Evolutionary conservation across 2,797 vertebrate species (phyloP).

Genomic region (Gallinago stenura): DNA sequence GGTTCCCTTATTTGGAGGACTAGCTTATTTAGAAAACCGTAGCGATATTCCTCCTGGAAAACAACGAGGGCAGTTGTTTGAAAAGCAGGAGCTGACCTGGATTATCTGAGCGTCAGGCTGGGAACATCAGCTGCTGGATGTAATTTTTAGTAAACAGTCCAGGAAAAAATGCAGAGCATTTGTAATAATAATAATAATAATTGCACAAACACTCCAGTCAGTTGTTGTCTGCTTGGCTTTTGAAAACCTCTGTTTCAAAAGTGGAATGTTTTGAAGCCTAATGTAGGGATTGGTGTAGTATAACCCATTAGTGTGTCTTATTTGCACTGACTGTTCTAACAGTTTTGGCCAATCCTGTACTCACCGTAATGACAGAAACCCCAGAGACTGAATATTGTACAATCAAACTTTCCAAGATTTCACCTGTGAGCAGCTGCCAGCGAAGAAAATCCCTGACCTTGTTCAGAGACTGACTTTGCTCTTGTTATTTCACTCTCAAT

Average conservation of each 20-base stretch:
- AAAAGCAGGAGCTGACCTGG: constrained; percentile 41
- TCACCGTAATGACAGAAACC: not conserved
- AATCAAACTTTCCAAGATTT: not conserved
- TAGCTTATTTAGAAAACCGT: constrained; percentile 23
- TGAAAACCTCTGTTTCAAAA: not conserved
- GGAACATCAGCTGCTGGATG: not conserved
- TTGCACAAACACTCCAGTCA: not conserved
- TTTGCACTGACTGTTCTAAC: not conserved
- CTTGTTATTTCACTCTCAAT: not conserved
- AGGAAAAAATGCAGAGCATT: not conserved
- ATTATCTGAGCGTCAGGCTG: not conserved
- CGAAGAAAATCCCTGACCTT: not conserved
- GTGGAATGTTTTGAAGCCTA: not conserved
- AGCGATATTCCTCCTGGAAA: constrained; percentile 16
- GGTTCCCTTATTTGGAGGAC: constrained; percentile 42
- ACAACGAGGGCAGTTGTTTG: constrained; percentile 31
- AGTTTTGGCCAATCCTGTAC: not conserved
- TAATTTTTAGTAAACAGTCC: not conserved
- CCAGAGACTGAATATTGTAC: not conserved
- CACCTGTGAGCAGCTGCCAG: not conserved
- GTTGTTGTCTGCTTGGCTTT: not conserved
- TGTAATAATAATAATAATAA: not conserved
- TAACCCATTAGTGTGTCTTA: not conserved
- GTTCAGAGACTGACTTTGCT: not conserved
- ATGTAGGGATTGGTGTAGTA: not conserved